Percentiles rank a stretch among this genome's conserved stretches.
Evolutionary conservation across 2,797 vertebrate genomes (phyloP).

Genomic region (Melanotaenia nigrans): DNA sequence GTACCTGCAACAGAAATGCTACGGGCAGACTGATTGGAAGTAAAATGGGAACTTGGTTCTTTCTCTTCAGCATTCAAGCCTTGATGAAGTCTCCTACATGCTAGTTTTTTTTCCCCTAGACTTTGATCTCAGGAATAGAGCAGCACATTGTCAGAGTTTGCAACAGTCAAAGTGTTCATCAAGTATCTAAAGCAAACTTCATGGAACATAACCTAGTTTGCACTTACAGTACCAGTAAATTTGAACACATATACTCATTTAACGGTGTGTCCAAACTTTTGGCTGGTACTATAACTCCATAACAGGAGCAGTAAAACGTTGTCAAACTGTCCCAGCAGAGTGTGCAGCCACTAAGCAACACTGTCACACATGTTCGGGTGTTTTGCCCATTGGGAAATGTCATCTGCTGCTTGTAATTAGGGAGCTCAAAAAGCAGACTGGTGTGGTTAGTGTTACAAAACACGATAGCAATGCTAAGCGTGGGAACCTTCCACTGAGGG

Average conservation of each 20-base stretch:
- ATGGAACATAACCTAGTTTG: slow-evolving; percentile 43
- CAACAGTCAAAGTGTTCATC: slow-evolving; percentile 21
- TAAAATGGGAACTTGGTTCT: slow-evolving; percentile 44
- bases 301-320: slow-evolving; percentile 30
- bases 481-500: slow-evolving; percentile 58
- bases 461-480: slow-evolving; percentile 22
- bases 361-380: slow-evolving; percentile 40
- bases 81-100: slow-evolving; percentile 44
- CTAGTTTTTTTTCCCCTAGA: slow-evolving; percentile 23
- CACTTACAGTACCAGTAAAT: neutral
- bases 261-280: too few species aligned
- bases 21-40: slow-evolving; percentile 37
- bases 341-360: slow-evolving; percentile 36
- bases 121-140: slow-evolving; percentile 41
- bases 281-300: slow-evolving; percentile 7
- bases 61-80: slow-evolving; percentile 28
- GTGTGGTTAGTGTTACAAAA: slow-evolving; percentile 55
- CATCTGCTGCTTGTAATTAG: slow-evolving; percentile 55
- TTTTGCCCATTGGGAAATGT: slow-evolving; percentile 53
- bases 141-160: slow-evolving; percentile 22
- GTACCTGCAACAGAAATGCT: slow-evolving; percentile 31
- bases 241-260: too few species aligned
- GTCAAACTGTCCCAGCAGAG: slow-evolving; percentile 36
- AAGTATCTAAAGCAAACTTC: slow-evolving; percentile 22
- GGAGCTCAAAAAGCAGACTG: slow-evolving; percentile 38